Evolutionary conservation across 2,888 invertebrate species (phyloP).

Genomic region (Orthosia gothica): DNA sequence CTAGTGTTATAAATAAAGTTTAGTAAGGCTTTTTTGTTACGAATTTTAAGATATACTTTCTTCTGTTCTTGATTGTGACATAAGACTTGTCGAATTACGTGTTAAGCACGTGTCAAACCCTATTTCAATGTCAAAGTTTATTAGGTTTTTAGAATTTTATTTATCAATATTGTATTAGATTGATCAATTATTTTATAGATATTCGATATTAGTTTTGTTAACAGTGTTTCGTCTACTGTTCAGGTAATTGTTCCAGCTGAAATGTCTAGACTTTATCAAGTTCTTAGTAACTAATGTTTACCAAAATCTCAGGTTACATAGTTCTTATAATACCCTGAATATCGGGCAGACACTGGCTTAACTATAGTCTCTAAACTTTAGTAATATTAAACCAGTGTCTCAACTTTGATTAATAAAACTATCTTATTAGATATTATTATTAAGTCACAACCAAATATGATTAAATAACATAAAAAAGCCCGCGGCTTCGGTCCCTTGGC

Average conservation of each 20-base stretch:
- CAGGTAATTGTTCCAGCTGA: not conserved
- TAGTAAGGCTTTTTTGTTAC: too few species aligned
- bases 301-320: not conserved
- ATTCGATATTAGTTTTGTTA: not conserved
- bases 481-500: too few species aligned
- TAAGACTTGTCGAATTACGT: too few species aligned
- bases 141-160: too few species aligned
- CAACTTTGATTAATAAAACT: slow-evolving; percentile 14
- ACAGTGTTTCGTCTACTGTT: not conserved
- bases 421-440: slow-evolving; percentile 16
- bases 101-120: too few species aligned
- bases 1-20: not conserved
- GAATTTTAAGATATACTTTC: too few species aligned
- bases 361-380: not conserved
- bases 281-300: not conserved
- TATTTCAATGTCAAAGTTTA: too few species aligned
- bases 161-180: too few species aligned
- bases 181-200: not conserved
- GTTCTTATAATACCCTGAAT: not conserved
- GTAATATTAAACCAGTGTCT: slow-evolving; percentile 8
- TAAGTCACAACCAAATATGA: slow-evolving; percentile 19
- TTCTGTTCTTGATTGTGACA: too few species aligned
- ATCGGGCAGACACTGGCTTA: not conserved
- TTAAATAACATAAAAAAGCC: too few species aligned
- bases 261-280: not conserved